phyloP scores from a whole-genome alignment of 1,140 invertebrate species.

The Colletes gigas region DNA sequence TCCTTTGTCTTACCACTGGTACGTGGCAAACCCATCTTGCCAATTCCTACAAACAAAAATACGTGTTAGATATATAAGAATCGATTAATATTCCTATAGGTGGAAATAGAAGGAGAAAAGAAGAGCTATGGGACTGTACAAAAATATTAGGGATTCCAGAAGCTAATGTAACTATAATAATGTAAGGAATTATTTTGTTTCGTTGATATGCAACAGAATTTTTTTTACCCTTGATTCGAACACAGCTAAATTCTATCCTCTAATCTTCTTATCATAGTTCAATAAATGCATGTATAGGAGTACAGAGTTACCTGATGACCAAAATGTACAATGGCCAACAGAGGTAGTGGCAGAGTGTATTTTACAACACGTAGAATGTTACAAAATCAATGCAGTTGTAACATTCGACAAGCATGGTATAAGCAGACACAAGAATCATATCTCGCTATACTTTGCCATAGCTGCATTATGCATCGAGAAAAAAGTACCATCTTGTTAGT shows the following conservation, averaged over 20 bases:
- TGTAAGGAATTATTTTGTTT: constrained; percentile 64
- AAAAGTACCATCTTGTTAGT: constrained; percentile 86
- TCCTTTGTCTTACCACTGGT: constrained; percentile 95
- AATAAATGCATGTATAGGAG: constrained; percentile 81
- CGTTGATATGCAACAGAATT: not conserved
- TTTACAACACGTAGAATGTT: constrained; percentile 86
- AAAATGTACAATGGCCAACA: constrained; percentile 87
- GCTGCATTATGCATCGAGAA: constrained; percentile 88
- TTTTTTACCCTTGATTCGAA: not conserved
- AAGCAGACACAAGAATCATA: constrained; percentile 94
- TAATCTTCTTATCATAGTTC: constrained; percentile 45
- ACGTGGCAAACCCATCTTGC: constrained; percentile 56
- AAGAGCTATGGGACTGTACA: constrained; percentile 91
- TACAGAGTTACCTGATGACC: constrained; percentile 88
- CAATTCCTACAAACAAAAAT: not conserved
- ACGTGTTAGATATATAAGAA: not conserved
- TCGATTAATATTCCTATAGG: constrained; percentile 82
- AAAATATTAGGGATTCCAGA: constrained; percentile 88
- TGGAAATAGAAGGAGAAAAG: constrained; percentile 85
- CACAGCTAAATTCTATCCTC: constrained; percentile 10
- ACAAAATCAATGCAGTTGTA: constrained; percentile 91
- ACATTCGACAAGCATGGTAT: constrained; percentile 96
- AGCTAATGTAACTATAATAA: constrained; percentile 86
- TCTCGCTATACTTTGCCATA: constrained; percentile 89
- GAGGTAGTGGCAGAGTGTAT: constrained; percentile 88